Evolutionary conservation across 2,888 invertebrate genomes (phyloP).

Genomic region (Drosophila testacea): DNA sequence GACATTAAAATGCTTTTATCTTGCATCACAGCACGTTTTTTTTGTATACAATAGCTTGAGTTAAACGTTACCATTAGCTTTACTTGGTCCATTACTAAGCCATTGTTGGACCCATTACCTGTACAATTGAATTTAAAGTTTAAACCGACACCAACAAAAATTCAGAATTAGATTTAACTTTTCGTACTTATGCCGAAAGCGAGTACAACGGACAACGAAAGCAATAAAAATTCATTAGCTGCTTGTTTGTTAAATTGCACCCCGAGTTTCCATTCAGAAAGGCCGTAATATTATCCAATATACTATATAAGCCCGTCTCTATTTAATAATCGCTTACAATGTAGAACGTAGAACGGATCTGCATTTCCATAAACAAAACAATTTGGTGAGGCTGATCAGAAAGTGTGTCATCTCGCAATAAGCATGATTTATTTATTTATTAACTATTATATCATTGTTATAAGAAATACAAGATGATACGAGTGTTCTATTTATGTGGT

Average conservation of each 20-base stretch:
- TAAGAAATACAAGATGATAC: background rate
- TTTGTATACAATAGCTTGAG: background rate
- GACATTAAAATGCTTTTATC: slow-evolving; percentile 75
- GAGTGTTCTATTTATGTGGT: no score
- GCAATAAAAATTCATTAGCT: slow-evolving; percentile 53
- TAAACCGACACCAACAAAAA: slow-evolving; percentile 4
- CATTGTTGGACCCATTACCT: slow-evolving; percentile 11
- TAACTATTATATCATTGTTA: slow-evolving; percentile 10
- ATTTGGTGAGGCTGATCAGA: slow-evolving; percentile 34
- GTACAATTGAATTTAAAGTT: slow-evolving; percentile 7
- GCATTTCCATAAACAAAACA: slow-evolving; percentile 57
- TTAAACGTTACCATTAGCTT: slow-evolving; percentile 4
- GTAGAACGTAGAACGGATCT: slow-evolving; percentile 16
- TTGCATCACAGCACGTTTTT: slow-evolving; percentile 43
- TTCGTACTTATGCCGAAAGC: slow-evolving; percentile 4
- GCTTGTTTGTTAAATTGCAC: slow-evolving; percentile 58
- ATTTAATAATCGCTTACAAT: background rate
- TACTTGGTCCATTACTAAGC: slow-evolving; percentile 10
- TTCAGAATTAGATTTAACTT: slow-evolving; percentile 16
- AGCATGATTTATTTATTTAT: background rate
- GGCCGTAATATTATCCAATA: slow-evolving; percentile 10
- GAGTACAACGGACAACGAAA: slow-evolving; percentile 5
- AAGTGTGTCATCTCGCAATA: slow-evolving; percentile 49
- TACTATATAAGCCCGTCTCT: background rate
- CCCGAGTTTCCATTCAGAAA: slow-evolving; percentile 22